A percentile compares a stretch with the other conserved stretches of the same genome.
phyloP scores from a whole-genome alignment of 2,113 vertebrate species.

The Dendrocopos noguchii region DNA sequence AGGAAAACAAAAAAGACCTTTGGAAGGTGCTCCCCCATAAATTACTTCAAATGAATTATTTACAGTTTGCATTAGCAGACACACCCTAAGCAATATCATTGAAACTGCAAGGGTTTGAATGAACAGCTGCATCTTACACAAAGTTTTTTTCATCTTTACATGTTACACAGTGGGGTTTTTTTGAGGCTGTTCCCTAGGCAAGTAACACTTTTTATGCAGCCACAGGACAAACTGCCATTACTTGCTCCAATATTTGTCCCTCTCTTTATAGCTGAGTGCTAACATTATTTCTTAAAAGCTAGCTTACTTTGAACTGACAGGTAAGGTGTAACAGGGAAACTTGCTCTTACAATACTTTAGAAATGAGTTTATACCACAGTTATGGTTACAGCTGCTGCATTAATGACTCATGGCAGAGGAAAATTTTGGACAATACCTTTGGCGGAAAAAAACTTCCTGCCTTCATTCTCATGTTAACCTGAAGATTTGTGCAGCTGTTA shows the following conservation, averaged over 20 bases:
- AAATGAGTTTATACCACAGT: not conserved
- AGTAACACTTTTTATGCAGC: not conserved
- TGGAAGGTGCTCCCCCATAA: conserved; percentile 12
- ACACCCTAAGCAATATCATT: conserved; percentile 9
- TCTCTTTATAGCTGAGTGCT: not conserved
- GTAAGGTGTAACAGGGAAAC: not conserved
- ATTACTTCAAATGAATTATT: conserved; percentile 64
- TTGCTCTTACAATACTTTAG: not conserved
- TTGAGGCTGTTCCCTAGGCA: not conserved
- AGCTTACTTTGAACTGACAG: not conserved
- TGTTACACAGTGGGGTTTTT: not conserved
- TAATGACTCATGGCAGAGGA: not conserved
- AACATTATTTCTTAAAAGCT: not conserved
- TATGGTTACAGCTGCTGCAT: not conserved
- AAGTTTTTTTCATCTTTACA: conserved; percentile 43
- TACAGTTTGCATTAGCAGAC: conserved; percentile 66
- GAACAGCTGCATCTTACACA: conserved; percentile 50
- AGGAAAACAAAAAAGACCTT: conserved; percentile 13
- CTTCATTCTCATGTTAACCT: not conserved
- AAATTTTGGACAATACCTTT: not conserved
- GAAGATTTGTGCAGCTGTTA: not conserved
- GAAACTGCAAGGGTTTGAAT: conserved; percentile 37
- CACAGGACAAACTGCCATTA: not conserved
- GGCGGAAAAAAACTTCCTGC: not conserved
- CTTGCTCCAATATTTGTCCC: not conserved